Base-by-base conservation (phyloP, 2,113 vertebrate species). In the Gymnarchus niloticus region DNA sequence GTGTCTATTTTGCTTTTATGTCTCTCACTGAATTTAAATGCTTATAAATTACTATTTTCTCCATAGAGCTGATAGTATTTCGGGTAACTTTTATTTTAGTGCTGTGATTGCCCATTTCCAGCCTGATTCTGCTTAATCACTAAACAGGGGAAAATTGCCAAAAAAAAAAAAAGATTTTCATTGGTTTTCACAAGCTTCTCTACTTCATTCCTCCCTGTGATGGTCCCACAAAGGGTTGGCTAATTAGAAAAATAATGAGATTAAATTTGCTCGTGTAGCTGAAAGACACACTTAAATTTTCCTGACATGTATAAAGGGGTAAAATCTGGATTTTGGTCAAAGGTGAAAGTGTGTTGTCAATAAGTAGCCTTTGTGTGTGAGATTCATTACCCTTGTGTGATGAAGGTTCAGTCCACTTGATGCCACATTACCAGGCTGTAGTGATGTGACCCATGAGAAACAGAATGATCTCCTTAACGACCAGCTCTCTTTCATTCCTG, bases 21-120 rank as follows among this genome's bases (percentile, higher is more conserved):
- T 73, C 65, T 73, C 65, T 17, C 65, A 73, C 65, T 73, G 65
- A 73, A 73, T 73, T 28, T 41, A 73, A 73, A 73, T 73, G 65
- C 41, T 37, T 73, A 37, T 73, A 73, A 37, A 41, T 73, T 41
- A 73, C 33, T 73, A 10, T 73, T 73, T 37, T 41, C 65, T 33
- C 65, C 41, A 17, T 41, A 73, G 65, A 73, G 65, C 65, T 19
- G 65, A 73, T 73, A 73, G 33, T 73, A 73, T 73, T 73, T 41
- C 41, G 65, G 65, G 65, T 21, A 73, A 73, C 33, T 6, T 52
- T 52, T 52, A 9, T 52, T 52, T 52, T 52, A 9, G n/a, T n/a
- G n/a, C 14, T 52, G 7, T 52, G 51, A 52, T 52, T 52, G 51
- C 51, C 51, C 51, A 52, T 52, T 73, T 33, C 28, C 33, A 28